These are phyloP conservation scores for Lutraria rhynchaena DNA, from an alignment of 1,140 invertebrate genomes.

Conservation along the genomic window DNA sequence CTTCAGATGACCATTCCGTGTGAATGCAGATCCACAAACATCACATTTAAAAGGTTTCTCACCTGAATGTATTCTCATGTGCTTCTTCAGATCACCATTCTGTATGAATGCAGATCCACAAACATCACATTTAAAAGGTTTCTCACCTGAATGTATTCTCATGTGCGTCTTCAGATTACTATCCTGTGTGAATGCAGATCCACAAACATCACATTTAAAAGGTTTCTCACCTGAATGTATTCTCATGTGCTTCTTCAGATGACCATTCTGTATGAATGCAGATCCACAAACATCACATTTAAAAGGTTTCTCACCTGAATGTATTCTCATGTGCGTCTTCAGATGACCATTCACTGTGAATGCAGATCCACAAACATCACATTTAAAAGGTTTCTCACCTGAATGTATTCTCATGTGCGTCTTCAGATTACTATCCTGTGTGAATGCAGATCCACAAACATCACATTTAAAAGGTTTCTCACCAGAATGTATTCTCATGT, in stretches of 20 bases:
- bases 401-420: conserved; percentile 14
- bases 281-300: too few relatives aligned
- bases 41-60: conserved; percentile 26
- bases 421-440: neutral
- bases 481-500: too few relatives aligned
- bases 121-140: neutral
- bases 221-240: too few relatives aligned
- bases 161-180: neutral
- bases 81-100: conserved; percentile 1
- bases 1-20: neutral
- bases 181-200: neutral
- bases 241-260: conserved; percentile 10
- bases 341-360: neutral
- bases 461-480: too few relatives aligned
- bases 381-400: conserved; percentile 17
- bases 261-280: neutral
- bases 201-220: too few relatives aligned
- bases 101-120: neutral
- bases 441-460: too few relatives aligned
- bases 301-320: conserved; percentile 7
- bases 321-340: conserved; percentile 29
- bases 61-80: conserved; percentile 7
- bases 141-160: conserved; percentile 17
- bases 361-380: conserved; percentile 15
- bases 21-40: conserved; percentile 2